Evolutionary conservation across 2,113 vertebrate genomes (phyloP), one percentile per base, ranked within the genome.

Genomic region (Passer domesticus): DNA sequence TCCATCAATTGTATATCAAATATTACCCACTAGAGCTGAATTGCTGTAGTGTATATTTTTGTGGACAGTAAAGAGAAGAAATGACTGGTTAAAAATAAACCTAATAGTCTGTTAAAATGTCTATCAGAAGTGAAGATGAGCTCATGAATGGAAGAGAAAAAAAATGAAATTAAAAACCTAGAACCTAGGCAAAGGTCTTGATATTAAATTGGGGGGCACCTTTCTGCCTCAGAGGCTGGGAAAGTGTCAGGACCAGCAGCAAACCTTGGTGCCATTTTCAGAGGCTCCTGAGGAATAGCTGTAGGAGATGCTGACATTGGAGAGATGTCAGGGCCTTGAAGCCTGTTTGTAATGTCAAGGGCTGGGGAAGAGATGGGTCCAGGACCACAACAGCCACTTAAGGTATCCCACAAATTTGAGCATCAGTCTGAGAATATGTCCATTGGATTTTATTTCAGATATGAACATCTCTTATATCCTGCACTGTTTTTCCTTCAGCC

Each of bases 1-100:
- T 55, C 81, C 90, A 72, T 95, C 96, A 94, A 95, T 97, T 97
- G 87, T 63, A 56, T 95, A 89, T 91, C 94, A 87, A 94, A 82
- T 94, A 97, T 83, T 91, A 95, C 15, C 59, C 75, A 70, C 46
- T 35, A 74, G 52, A 76, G 68, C 80, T 97, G 94, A 96, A 91
- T 92, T 96, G 81, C 89, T 94, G 23, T 37, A 37, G 35, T 37
- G 35, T 83, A 87, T 83, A 53, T 58, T 46, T 83, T 25, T 83
- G 72, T 75, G 66, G 33, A 93, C 35, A 20, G 7, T 49, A 67
- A 81, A 56, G 21, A 83, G 22, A 78, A 87, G 58, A 30, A 94
- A 94, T 83, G 53, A 79, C 47, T 63, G 7, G 92, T 96, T 82
- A 87, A 97, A 97, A 95, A 95, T 77, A 95, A 95, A 79, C 72